These are phyloP conservation scores for Semicossyphus pulcher DNA, from an alignment of 2,113 vertebrate species.

Conservation along the genomic window DNA sequence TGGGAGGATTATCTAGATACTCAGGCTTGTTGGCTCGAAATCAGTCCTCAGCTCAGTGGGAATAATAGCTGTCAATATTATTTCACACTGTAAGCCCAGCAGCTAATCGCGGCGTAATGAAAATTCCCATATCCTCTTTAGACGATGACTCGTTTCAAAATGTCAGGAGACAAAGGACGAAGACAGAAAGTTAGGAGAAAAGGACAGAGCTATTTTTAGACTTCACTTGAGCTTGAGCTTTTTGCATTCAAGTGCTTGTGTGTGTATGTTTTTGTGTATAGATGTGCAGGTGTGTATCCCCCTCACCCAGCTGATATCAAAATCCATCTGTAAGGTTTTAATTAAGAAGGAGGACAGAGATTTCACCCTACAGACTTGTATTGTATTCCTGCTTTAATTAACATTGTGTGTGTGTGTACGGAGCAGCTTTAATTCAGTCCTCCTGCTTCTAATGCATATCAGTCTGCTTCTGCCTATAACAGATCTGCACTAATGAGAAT, in stretches of 20 bases:
- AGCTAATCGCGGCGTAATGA: conserved; percentile 72
- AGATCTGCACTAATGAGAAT: conserved; percentile 39
- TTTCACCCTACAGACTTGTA: conserved; percentile 16
- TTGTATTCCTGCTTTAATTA: conserved; percentile 36
- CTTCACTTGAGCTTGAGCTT: neutral
- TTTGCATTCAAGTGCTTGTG: neutral
- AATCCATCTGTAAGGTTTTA: conserved; percentile 50
- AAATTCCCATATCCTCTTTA: conserved; percentile 50
- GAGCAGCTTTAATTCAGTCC: neutral
- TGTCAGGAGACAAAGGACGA: conserved; percentile 50
- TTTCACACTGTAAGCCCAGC: conserved; percentile 58
- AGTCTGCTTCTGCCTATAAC: neutral
- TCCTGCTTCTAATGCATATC: neutral
- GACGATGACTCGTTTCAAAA: conserved; percentile 51
- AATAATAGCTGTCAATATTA: conserved; percentile 70
- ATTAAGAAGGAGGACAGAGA: conserved; percentile 36
- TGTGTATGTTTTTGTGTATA: neutral
- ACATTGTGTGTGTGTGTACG: neutral
- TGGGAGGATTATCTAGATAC: conserved; percentile 76
- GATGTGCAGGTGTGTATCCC: conserved; percentile 25
- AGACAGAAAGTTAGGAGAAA: conserved; percentile 33
- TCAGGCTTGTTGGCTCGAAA: conserved; percentile 46
- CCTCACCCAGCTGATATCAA: conserved; percentile 11
- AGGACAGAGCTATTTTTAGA: conserved; percentile 51
- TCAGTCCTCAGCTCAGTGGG: conserved; percentile 49